Percentiles rank a stretch among this genome's conserved stretches.
Evolutionary conservation across 2,888 invertebrate genomes (phyloP).

Genomic region (Sialis lutaria): DNA sequence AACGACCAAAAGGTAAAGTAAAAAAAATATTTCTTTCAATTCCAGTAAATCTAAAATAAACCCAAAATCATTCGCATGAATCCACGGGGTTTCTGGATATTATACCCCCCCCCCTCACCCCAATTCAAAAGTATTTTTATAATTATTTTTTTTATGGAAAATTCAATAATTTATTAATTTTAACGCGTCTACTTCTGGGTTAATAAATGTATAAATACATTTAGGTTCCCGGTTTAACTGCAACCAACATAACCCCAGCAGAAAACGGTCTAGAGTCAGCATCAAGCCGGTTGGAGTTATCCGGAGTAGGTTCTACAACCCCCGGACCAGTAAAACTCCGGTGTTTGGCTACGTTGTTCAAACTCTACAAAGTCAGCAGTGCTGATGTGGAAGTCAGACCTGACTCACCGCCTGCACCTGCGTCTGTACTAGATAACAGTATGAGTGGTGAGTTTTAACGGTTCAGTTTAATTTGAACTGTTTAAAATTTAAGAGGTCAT

Average conservation of each 20-base stretch:
- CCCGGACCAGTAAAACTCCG: constrained; percentile 37
- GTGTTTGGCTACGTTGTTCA: constrained; percentile 44
- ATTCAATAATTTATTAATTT: too few relatives aligned
- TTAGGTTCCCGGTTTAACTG: constrained; percentile 43
- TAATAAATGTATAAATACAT: constrained; percentile 6
- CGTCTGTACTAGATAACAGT: constrained; percentile 33
- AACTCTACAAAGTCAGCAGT: constrained; percentile 40
- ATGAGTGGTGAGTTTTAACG: constrained; percentile 1
- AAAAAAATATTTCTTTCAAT: too few relatives aligned
- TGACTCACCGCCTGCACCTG: constrained; percentile 40
- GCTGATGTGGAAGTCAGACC: constrained; percentile 39
- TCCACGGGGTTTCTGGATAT: too few relatives aligned
- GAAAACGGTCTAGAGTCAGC: constrained; percentile 40
- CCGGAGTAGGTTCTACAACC: constrained; percentile 32
- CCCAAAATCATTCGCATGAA: too few relatives aligned
- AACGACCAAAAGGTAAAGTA: constrained; percentile 34
- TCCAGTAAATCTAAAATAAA: too few relatives aligned
- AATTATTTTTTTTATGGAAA: too few relatives aligned
- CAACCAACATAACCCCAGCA: constrained; percentile 35
- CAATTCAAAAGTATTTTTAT: too few relatives aligned
- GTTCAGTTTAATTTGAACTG: neutral
- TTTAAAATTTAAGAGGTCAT: too few relatives aligned
- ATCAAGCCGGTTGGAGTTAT: constrained; percentile 34
- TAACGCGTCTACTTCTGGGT: too few relatives aligned
- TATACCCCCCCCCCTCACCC: too few relatives aligned